Conservation (phyloP, 2,888 invertebrate species). For the Macrophya alboannulata region DNA sequence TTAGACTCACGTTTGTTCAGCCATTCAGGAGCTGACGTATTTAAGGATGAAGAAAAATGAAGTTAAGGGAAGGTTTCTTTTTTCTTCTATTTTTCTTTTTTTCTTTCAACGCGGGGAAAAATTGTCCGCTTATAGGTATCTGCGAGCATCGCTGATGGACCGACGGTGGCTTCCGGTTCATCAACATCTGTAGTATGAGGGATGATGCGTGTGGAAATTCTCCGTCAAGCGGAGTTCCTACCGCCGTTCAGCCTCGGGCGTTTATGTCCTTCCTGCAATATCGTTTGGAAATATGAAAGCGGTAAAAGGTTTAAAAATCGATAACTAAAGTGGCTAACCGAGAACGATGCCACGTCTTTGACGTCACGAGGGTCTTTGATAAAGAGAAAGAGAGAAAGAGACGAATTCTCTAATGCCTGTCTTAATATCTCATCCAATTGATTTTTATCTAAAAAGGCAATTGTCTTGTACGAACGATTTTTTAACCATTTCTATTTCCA, state of each 20-base stretch:
- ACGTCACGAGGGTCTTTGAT: not conserved
- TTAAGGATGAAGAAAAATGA: not conserved
- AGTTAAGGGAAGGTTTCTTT: too few species aligned
- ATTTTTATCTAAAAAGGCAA: not conserved
- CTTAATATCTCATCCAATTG: not conserved
- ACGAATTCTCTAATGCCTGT: not conserved
- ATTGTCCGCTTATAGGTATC: not conserved
- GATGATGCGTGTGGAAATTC: conserved; percentile 9
- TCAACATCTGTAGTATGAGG: conserved; percentile 21
- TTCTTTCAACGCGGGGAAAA: not conserved
- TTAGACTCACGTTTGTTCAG: not conserved
- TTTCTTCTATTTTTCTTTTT: too few species aligned
- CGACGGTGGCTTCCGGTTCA: not conserved
- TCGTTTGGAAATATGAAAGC: conserved; percentile 35
- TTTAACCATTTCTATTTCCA: not conserved
- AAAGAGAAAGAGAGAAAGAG: not conserved
- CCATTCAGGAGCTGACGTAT: not conserved
- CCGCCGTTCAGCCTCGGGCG: not conserved
- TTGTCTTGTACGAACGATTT: not conserved
- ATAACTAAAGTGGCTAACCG: not conserved
- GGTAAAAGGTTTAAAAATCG: conserved; percentile 37
- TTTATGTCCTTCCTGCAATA: conserved; percentile 9
- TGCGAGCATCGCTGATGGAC: not conserved
- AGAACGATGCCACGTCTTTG: conserved; percentile 14
- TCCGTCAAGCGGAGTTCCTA: conserved; percentile 7